Conservation (phyloP, 2,888 invertebrate genomes). For the Lomographa bimaculata region DNA sequence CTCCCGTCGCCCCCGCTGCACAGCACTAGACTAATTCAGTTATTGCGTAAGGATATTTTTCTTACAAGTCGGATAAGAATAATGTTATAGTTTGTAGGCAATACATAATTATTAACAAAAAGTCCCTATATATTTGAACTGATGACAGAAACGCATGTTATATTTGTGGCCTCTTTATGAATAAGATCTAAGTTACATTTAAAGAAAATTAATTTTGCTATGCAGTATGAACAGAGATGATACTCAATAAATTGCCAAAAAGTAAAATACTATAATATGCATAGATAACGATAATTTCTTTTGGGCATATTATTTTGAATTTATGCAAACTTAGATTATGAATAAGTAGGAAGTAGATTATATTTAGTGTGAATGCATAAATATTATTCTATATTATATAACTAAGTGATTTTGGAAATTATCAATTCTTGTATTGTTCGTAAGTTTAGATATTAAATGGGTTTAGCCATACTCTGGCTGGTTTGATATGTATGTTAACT, state of each 20-base stretch:
- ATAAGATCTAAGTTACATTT: slow-evolving; percentile 84
- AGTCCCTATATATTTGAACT: slow-evolving; percentile 84
- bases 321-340: slow-evolving; percentile 83
- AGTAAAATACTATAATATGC: slow-evolving; percentile 82
- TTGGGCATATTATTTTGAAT: slow-evolving; percentile 84
- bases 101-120: slow-evolving; percentile 81
- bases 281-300: slow-evolving; percentile 84
- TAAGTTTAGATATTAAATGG: slow-evolving; percentile 84
- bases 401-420: slow-evolving; percentile 82
- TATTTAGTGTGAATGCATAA: slow-evolving; percentile 83
- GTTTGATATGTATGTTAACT: slow-evolving; percentile 84
- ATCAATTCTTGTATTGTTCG: slow-evolving; percentile 84
- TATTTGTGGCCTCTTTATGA: slow-evolving; percentile 83
- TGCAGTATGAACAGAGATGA: slow-evolving; percentile 79
- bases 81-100: slow-evolving; percentile 78
- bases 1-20: slow-evolving; percentile 70
- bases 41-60: slow-evolving; percentile 81
- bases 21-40: slow-evolving; percentile 82
- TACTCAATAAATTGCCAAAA: slow-evolving; percentile 85
- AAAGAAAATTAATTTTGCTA: slow-evolving; percentile 83
- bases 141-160: slow-evolving; percentile 83
- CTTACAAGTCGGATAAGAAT: slow-evolving; percentile 79
- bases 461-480: slow-evolving; percentile 84
- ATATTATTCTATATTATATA: slow-evolving; percentile 80
- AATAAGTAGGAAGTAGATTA: slow-evolving; percentile 82